Conservation (phyloP, 2,888 invertebrate genomes). For the Synanthedon vespiformis region DNA sequence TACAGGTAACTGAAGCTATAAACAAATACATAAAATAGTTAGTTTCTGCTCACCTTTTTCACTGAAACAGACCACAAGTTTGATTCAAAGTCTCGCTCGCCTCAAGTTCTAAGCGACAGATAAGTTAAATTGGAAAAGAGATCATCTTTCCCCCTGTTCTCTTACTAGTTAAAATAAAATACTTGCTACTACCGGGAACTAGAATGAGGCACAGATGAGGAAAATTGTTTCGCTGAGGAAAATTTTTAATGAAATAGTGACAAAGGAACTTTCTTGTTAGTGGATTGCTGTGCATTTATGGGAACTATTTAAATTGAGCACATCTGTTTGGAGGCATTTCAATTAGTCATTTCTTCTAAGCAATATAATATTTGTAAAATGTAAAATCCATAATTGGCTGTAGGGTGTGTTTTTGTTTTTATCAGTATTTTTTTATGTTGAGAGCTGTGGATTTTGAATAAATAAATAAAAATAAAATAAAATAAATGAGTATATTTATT, state of each 20-base stretch:
- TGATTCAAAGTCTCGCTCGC: neutral
- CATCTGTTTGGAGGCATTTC: too few relatives aligned
- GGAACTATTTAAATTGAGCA: too few relatives aligned
- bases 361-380: too few relatives aligned
- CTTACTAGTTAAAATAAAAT: neutral
- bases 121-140: slow-evolving; percentile 47
- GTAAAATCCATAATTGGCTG: too few relatives aligned
- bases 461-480: too few relatives aligned
- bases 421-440: too few relatives aligned
- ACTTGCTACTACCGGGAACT: neutral
- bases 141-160: slow-evolving; percentile 21
- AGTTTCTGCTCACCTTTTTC: slow-evolving; percentile 1
- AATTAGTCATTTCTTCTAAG: too few relatives aligned
- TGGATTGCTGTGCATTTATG: too few relatives aligned
- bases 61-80: neutral
- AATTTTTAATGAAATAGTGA: neutral
- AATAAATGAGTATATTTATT: too few relatives aligned
- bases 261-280: too few relatives aligned
- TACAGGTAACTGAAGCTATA: neutral
- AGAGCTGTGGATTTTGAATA: too few relatives aligned
- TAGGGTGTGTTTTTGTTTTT: too few relatives aligned
- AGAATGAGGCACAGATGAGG: neutral
- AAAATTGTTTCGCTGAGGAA: neutral
- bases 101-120: slow-evolving; percentile 17
- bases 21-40: neutral